These are phyloP conservation scores for Oreochromis grahami DNA, from an alignment of 2,797 vertebrate species.

Conservation along the genomic window DNA sequence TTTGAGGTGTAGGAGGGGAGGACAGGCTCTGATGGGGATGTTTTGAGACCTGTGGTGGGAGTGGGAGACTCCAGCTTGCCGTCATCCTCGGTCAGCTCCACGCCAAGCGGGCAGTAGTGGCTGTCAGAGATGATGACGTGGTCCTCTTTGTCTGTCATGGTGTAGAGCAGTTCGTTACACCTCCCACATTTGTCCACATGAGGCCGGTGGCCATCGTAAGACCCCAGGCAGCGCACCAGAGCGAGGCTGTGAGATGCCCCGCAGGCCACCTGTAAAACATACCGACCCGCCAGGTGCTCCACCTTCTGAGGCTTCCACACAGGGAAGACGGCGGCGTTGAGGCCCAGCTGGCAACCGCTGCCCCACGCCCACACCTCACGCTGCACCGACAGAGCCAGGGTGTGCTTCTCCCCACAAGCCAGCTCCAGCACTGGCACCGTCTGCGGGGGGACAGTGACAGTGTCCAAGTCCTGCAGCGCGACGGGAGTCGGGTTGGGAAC, in stretches of 20 bases:
- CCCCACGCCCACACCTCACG: slow-evolving; percentile 97
- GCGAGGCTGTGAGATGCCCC: slow-evolving; percentile 91
- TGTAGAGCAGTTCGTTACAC: slow-evolving; percentile 93
- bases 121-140: slow-evolving; percentile 98
- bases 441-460: slow-evolving; percentile 70
- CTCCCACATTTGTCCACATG: slow-evolving; percentile 90
- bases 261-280: slow-evolving; percentile 90
- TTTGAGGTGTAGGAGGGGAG: slow-evolving; percentile 27
- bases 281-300: slow-evolving; percentile 85
- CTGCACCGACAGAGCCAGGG: slow-evolving; percentile 84
- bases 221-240: slow-evolving; percentile 84
- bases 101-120: slow-evolving; percentile 87
- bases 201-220: slow-evolving; percentile 75
- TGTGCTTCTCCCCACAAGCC: slow-evolving; percentile 90
- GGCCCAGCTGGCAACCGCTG: slow-evolving; percentile 86
- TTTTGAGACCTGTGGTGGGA: slow-evolving; percentile 18
- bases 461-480: slow-evolving; percentile 80
- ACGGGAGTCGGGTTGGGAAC: slow-evolving; percentile 86
- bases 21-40: slow-evolving; percentile 65
- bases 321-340: slow-evolving; percentile 77
- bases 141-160: slow-evolving; percentile 98
- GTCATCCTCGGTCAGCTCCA: slow-evolving; percentile 75
- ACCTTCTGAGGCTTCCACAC: slow-evolving; percentile 90
- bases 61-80: slow-evolving; percentile 12
- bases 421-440: slow-evolving; percentile 84